phyloP scores from a whole-genome alignment of 2,888 invertebrate species.

The Cacoxenus indagator region DNA sequence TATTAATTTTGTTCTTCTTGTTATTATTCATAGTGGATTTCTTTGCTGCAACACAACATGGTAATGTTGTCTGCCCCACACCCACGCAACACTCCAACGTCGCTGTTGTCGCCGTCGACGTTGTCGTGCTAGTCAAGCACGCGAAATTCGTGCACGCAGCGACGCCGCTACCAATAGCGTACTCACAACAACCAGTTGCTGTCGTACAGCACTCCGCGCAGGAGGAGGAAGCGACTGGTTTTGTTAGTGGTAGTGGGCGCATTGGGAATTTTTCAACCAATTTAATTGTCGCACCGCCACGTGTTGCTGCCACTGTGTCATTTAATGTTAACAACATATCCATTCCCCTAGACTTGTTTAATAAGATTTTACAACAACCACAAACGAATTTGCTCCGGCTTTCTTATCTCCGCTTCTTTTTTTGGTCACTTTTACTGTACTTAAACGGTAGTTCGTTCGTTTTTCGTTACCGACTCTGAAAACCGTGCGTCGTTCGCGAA shows the following conservation, averaged over 20 bases:
- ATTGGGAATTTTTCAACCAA: slow-evolving; percentile 44
- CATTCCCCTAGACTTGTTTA: too few relatives aligned
- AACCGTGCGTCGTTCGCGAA: neutral
- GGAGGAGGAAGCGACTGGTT: slow-evolving; percentile 33
- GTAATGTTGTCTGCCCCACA: neutral
- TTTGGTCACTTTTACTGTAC: neutral
- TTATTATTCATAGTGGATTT: neutral
- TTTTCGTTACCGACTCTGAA: too few relatives aligned
- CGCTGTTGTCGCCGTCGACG: slow-evolving; percentile 21
- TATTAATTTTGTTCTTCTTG: neutral
- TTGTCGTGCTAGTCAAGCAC: slow-evolving; percentile 3
- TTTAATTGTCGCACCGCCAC: slow-evolving; percentile 41
- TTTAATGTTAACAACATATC: slow-evolving; percentile 50
- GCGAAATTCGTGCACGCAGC: slow-evolving; percentile 21
- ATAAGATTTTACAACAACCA: too few relatives aligned
- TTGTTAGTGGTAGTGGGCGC: slow-evolving; percentile 37
- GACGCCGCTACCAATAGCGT: neutral
- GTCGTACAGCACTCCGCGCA: slow-evolving; percentile 25
- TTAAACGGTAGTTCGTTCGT: too few relatives aligned
- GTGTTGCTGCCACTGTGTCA: slow-evolving; percentile 39
- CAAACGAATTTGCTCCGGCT: neutral
- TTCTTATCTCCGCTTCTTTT: neutral
- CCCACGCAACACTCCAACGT: slow-evolving; percentile 3
- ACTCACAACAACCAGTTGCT: slow-evolving; percentile 20
- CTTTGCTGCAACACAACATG: neutral